These are phyloP conservation scores for Torymus aiolomorphi DNA, from an alignment of 2,888 invertebrate genomes.

Conservation along the genomic window DNA sequence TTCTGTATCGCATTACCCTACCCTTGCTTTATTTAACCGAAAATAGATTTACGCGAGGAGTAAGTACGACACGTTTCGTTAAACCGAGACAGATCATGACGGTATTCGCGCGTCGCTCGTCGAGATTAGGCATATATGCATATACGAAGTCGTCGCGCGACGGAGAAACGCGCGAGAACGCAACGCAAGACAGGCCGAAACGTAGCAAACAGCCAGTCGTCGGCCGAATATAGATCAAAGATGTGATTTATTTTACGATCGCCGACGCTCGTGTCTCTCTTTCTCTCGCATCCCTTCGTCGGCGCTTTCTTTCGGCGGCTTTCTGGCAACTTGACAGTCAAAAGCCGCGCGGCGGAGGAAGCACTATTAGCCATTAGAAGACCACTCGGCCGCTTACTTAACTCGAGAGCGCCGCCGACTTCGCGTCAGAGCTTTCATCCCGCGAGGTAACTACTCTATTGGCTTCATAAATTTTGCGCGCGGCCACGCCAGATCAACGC, in stretches of 20 bases:
- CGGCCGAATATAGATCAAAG: slow-evolving; percentile 73
- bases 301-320: slow-evolving; percentile 55
- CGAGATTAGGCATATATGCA: background rate
- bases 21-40: background rate
- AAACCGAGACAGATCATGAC: slow-evolving; percentile 35
- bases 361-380: slow-evolving; percentile 68
- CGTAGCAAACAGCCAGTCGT: slow-evolving; percentile 17
- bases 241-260: slow-evolving; percentile 72
- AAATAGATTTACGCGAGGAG: background rate
- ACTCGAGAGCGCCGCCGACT: slow-evolving; percentile 6
- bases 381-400: slow-evolving; percentile 53
- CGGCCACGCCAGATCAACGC: slow-evolving; percentile 3
- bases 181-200: slow-evolving; percentile 21
- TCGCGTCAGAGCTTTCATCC: slow-evolving; percentile 48
- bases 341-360: slow-evolving; percentile 58
- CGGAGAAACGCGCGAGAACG: slow-evolving; percentile 21
- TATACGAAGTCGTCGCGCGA: background rate
- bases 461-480: slow-evolving; percentile 49
- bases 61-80: slow-evolving; percentile 37
- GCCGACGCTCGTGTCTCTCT: slow-evolving; percentile 51
- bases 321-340: slow-evolving; percentile 59
- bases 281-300: slow-evolving; percentile 3
- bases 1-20: slow-evolving; percentile 17
- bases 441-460: slow-evolving; percentile 40
- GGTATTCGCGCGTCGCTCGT: background rate